Percentiles rank a stretch among this genome's conserved stretches.
phyloP scores from a whole-genome alignment of 1,140 invertebrate species.

The Neodiprion pinetum region DNA sequence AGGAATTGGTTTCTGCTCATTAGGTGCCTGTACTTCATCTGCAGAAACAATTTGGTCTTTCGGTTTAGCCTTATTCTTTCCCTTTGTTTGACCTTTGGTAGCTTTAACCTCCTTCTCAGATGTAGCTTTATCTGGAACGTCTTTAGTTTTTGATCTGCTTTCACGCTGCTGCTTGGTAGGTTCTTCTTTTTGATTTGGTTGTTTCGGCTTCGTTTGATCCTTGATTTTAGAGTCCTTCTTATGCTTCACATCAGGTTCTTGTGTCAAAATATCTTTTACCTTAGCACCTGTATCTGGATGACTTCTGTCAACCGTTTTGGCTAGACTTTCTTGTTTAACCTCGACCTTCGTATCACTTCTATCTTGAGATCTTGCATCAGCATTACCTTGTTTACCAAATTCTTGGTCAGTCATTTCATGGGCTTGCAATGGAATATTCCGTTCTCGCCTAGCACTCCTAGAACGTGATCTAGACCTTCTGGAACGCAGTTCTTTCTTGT shows the following conservation, averaged over 20 bases:
- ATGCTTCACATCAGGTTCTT: background rate
- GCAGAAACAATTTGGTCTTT: background rate
- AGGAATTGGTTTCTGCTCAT: background rate
- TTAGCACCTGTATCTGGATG: background rate
- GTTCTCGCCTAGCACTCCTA: slow-evolving; percentile 39
- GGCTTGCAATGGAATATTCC: slow-evolving; percentile 15
- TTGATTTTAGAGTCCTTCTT: slow-evolving; percentile 4
- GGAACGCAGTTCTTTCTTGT: slow-evolving; percentile 54
- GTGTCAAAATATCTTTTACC: slow-evolving; percentile 1
- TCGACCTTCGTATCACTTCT: slow-evolving; percentile 3
- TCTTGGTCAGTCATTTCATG: slow-evolving; percentile 9
- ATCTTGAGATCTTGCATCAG: slow-evolving; percentile 5
- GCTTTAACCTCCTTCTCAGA: slow-evolving; percentile 10
- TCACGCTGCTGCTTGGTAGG: background rate
- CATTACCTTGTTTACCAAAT: background rate
- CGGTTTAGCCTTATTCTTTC: slow-evolving; percentile 25
- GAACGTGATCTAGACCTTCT: slow-evolving; percentile 59
- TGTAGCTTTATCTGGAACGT: slow-evolving; percentile 30
- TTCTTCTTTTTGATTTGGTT: slow-evolving; percentile 20
- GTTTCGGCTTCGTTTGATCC: slow-evolving; percentile 5
- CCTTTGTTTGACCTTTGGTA: slow-evolving; percentile 38
- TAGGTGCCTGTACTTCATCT: background rate
- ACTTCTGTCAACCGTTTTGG: slow-evolving; percentile 15
- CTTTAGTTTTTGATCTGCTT: slow-evolving; percentile 12
- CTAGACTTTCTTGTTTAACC: background rate